Conservation (phyloP, 2,888 invertebrate genomes). For the Trissolcus brochymenae region DNA sequence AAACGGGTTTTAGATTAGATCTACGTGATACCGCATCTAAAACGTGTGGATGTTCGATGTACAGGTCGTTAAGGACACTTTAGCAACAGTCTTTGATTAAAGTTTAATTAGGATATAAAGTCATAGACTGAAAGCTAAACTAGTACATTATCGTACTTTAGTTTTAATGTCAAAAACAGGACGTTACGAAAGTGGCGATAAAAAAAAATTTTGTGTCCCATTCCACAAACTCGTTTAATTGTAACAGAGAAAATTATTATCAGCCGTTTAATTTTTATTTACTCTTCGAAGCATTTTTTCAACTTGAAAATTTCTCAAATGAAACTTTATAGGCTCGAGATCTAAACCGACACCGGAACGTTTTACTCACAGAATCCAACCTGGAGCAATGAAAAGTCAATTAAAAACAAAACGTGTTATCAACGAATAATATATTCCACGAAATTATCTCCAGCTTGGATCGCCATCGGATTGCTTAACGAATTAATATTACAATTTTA, state of each 20-base stretch:
- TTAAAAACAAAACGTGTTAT: slow-evolving; percentile 31
- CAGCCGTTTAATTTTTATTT: no score
- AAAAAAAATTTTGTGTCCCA: no score
- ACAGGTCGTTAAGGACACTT: slow-evolving; percentile 16
- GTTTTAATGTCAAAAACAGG: background rate
- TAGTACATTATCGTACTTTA: slow-evolving; percentile 17
- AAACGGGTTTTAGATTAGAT: slow-evolving; percentile 33
- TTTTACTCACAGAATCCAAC: background rate
- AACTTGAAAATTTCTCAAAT: no score
- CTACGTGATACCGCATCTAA: slow-evolving; percentile 9
- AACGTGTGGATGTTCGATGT: slow-evolving; percentile 15
- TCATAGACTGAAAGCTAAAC: slow-evolving; percentile 14
- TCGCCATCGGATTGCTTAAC: slow-evolving; percentile 34
- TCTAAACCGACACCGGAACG: no score
- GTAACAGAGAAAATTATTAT: no score
- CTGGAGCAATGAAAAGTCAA: slow-evolving; percentile 38
- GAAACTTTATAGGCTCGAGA: no score
- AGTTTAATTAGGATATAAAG: slow-evolving; percentile 34
- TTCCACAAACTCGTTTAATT: no score
- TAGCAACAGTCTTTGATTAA: slow-evolving; percentile 30
- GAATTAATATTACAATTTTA: slow-evolving; percentile 46
- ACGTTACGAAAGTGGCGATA: background rate
- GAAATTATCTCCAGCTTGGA: slow-evolving; percentile 24
- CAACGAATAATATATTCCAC: slow-evolving; percentile 26
- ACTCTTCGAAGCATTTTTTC: no score